These are phyloP conservation scores for Cnemophilus loriae DNA, from an alignment of 2,113 vertebrate genomes.

Conservation along the genomic window DNA sequence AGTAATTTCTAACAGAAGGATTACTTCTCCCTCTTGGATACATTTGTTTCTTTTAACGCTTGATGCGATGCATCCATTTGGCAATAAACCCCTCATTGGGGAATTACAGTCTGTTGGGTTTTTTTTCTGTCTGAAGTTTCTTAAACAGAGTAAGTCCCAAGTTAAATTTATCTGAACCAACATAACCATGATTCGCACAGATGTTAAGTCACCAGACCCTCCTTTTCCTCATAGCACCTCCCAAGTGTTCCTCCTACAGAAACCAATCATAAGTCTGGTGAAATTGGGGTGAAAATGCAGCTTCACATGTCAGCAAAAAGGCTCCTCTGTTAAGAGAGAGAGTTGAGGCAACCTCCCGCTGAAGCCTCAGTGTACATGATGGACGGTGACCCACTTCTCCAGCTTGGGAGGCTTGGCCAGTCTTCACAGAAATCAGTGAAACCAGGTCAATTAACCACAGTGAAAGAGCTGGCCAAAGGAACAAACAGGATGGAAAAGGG, in stretches of 20 bases:
- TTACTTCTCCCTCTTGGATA: not conserved
- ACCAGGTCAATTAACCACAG: not conserved
- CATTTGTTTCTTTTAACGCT: not conserved
- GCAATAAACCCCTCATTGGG: not conserved
- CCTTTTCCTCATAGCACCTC: not conserved
- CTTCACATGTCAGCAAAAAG: not conserved
- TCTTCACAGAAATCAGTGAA: not conserved
- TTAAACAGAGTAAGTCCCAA: not conserved
- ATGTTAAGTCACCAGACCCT: not conserved
- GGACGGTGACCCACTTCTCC: not conserved
- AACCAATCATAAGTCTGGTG: not conserved
- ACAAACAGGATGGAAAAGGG: not conserved
- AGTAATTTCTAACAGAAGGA: not conserved
- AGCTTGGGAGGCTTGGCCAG: not conserved
- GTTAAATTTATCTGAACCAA: not conserved
- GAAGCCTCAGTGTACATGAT: not conserved
- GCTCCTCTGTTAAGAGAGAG: not conserved
- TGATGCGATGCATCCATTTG: not conserved
- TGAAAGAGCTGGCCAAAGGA: not conserved
- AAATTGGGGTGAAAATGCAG: not conserved
- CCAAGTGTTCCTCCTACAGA: not conserved
- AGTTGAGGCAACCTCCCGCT: not conserved
- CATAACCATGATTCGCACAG: rapidly evolving
- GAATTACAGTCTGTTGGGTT: not conserved
- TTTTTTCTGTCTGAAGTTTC: not conserved